Conservation (phyloP, 2,113 vertebrate species). For the Formicarius rufipectus region DNA sequence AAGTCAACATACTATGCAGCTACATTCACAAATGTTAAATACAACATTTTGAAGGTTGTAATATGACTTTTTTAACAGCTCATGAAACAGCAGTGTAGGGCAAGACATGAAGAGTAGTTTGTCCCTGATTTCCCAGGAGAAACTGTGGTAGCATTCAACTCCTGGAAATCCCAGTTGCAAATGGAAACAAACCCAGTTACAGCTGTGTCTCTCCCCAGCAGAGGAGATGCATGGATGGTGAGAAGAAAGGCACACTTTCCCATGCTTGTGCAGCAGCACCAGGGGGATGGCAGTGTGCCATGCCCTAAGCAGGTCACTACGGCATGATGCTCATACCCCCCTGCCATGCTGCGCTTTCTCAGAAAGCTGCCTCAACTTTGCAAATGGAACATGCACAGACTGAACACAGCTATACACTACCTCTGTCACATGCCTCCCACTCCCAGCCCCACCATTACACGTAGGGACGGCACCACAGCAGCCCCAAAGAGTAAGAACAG, state of each 20-base stretch:
- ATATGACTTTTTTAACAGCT: neutral
- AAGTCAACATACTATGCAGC: neutral
- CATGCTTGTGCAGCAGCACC: fast-evolving
- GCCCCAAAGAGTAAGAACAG: neutral
- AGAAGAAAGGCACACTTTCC: fast-evolving
- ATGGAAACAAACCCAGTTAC: neutral
- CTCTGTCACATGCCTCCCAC: fast-evolving
- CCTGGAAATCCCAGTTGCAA: neutral
- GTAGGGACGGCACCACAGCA: neutral
- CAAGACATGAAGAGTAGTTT: neutral
- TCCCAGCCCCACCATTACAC: neutral
- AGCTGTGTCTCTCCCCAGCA: neutral
- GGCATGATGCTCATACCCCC: fast-evolving
- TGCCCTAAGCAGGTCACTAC: neutral
- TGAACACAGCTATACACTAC: neutral
- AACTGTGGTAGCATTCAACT: neutral
- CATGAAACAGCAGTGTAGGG: neutral
- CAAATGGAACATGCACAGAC: fast-evolving
- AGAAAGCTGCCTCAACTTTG: neutral
- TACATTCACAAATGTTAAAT: neutral
- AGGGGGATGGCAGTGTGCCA: neutral
- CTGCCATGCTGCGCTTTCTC: neutral
- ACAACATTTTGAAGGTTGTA: neutral
- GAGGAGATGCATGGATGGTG: neutral
- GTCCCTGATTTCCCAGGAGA: neutral